phyloP scores from a whole-genome alignment of 2,113 vertebrate genomes.

The Neogale vison region DNA sequence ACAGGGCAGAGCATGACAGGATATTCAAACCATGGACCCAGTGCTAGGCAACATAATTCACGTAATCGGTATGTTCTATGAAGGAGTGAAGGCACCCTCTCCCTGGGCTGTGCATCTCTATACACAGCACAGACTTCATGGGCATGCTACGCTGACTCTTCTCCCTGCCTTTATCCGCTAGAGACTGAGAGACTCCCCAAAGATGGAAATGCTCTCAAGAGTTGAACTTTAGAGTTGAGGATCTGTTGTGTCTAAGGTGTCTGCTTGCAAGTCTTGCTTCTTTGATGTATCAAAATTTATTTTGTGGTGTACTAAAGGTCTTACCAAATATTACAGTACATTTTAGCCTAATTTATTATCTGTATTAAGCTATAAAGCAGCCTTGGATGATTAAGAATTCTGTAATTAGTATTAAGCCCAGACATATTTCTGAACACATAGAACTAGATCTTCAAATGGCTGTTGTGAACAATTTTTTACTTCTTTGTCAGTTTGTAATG shows the following conservation, averaged over 20 bases:
- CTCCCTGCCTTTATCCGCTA: conserved; percentile 91
- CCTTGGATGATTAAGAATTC: conserved; percentile 92
- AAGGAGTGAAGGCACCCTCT: conserved; percentile 89
- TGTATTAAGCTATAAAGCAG: conserved; percentile 93
- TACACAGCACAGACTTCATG: conserved; percentile 94
- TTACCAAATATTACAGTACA: conserved; percentile 95
- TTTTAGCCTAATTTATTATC: conserved; percentile 95
- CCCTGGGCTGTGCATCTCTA: conserved; percentile 92
- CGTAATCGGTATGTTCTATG: conserved; percentile 84
- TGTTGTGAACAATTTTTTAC: conserved; percentile 93
- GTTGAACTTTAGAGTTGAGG: conserved; percentile 94
- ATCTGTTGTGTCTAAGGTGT: conserved; percentile 93
- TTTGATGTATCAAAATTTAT: conserved; percentile 96
- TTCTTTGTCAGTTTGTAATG: conserved; percentile 95
- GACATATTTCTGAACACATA: conserved; percentile 91
- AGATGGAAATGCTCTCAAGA: conserved; percentile 89
- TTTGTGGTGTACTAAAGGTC: conserved; percentile 95
- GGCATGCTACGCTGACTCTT: conserved; percentile 92
- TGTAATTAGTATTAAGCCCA: conserved; percentile 93
- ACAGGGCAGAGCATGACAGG: conserved; percentile 95
- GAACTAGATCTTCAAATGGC: conserved; percentile 73
- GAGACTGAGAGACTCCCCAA: conserved; percentile 88
- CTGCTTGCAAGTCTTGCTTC: conserved; percentile 95
- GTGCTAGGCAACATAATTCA: conserved; percentile 92
- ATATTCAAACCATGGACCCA: conserved; percentile 95